Evolutionary conservation across 2,113 vertebrate species (phyloP).

Genomic region (Salvelinus alpinus): DNA sequence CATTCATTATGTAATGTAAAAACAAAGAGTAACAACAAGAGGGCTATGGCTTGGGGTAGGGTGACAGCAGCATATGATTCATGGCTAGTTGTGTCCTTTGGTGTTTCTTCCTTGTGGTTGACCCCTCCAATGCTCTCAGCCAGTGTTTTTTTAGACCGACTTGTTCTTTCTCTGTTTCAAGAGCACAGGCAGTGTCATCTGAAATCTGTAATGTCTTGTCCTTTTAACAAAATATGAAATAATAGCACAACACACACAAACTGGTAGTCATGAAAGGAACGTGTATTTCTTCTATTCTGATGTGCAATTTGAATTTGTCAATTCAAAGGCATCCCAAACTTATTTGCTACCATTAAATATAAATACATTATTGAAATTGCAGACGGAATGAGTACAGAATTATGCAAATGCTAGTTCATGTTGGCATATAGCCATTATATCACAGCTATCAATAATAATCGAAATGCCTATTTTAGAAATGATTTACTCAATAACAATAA

Average conservation of each 20-base stretch:
- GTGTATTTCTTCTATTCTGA: constrained; percentile 33
- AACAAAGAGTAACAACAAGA: constrained; percentile 66
- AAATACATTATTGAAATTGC: background rate
- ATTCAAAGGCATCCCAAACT: too few species aligned
- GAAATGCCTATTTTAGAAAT: background rate
- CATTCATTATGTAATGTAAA: constrained; percentile 64
- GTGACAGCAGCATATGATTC: constrained; percentile 75
- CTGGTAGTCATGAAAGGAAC: too few species aligned
- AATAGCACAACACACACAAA: background rate
- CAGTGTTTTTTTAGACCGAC: constrained; percentile 60
- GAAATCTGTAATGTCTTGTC: constrained; percentile 33
- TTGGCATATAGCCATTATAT: background rate
- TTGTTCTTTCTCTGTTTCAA: constrained; percentile 39
- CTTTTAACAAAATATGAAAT: constrained; percentile 27
- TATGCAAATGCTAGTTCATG: background rate
- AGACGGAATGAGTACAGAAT: background rate
- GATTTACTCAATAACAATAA: constrained; percentile 12
- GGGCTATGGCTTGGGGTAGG: constrained; percentile 67
- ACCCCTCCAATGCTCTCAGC: constrained; percentile 64
- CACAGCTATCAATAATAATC: background rate
- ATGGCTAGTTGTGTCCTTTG: constrained; percentile 67
- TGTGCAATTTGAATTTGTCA: background rate
- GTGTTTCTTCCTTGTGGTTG: constrained; percentile 66
- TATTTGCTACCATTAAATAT: too few species aligned
- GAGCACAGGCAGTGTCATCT: constrained; percentile 62